A percentile compares a stretch with the other conserved stretches of the same genome.
These are phyloP conservation scores for Florisuga fusca DNA, from an alignment of 2,797 vertebrate genomes.

Conservation along the genomic window DNA sequence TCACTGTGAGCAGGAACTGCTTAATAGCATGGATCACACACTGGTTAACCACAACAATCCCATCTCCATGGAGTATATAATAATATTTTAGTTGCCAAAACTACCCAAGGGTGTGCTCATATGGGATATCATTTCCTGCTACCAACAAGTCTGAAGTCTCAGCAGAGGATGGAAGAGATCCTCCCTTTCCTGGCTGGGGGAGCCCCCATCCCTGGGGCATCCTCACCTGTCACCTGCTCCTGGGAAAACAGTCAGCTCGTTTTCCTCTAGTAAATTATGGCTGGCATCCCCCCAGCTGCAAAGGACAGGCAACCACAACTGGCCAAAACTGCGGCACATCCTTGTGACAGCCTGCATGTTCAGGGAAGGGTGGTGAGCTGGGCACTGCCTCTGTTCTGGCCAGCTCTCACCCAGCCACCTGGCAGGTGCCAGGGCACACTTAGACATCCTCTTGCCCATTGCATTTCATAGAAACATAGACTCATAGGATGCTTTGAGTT, in stretches of 20 bases:
- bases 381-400: background rate
- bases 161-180: background rate
- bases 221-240: background rate
- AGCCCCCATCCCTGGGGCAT: rapidly evolving
- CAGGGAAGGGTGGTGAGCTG: background rate
- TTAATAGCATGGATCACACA: background rate
- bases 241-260: background rate
- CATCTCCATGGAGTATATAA: background rate
- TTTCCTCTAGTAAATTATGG: background rate
- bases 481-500: too few species aligned
- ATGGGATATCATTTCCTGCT: background rate
- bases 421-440: rapidly evolving
- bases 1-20: background rate
- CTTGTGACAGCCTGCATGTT: rapidly evolving
- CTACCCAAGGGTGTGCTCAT: background rate
- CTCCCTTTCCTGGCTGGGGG: background rate
- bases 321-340: too few species aligned
- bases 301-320: background rate
- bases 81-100: background rate
- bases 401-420: rapidly evolving
- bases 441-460: background rate
- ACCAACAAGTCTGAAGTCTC: background rate
- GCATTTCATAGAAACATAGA: background rate
- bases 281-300: background rate
- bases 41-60: background rate